phyloP scores from a whole-genome alignment of 2,113 vertebrate genomes.

The Myotis brandtii region DNA sequence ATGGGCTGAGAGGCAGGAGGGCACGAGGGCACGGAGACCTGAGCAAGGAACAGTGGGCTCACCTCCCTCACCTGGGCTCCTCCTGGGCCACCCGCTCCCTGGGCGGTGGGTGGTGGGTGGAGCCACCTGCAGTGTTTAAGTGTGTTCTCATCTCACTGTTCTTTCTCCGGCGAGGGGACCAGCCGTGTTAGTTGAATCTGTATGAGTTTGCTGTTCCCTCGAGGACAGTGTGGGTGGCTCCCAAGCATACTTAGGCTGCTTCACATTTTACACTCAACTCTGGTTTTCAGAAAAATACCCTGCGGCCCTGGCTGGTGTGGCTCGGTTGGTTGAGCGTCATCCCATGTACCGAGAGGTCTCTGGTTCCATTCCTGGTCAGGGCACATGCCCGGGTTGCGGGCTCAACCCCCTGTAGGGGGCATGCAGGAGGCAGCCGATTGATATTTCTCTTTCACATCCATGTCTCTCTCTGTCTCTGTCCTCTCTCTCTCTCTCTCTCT shows the following conservation, averaged over 20 bases:
- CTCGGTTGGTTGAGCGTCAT: not conserved
- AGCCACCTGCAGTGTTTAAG: rapidly evolving
- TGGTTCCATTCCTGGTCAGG: not conserved
- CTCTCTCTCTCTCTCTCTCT: no score
- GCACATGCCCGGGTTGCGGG: not conserved
- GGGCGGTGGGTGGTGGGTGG: rapidly evolving
- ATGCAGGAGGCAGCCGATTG: not conserved
- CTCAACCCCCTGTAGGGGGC: not conserved
- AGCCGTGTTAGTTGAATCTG: rapidly evolving
- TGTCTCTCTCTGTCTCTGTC: not conserved
- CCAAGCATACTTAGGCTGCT: not conserved
- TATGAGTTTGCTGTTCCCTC: rapidly evolving
- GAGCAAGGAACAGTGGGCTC: not conserved
- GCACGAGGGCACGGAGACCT: not conserved
- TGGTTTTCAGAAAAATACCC: not conserved
- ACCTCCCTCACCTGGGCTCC: rapidly evolving
- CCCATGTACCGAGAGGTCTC: not conserved
- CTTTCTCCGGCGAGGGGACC: not conserved
- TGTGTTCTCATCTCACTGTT: not conserved
- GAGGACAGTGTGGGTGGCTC: rapidly evolving
- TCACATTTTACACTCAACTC: not conserved
- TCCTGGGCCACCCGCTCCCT: rapidly evolving
- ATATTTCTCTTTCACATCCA: not conserved
- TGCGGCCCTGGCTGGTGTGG: not conserved
- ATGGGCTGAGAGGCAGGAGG: rapidly evolving